Evolutionary conservation across 2,113 vertebrate species (phyloP).

Genomic region (Vidua macroura): DNA sequence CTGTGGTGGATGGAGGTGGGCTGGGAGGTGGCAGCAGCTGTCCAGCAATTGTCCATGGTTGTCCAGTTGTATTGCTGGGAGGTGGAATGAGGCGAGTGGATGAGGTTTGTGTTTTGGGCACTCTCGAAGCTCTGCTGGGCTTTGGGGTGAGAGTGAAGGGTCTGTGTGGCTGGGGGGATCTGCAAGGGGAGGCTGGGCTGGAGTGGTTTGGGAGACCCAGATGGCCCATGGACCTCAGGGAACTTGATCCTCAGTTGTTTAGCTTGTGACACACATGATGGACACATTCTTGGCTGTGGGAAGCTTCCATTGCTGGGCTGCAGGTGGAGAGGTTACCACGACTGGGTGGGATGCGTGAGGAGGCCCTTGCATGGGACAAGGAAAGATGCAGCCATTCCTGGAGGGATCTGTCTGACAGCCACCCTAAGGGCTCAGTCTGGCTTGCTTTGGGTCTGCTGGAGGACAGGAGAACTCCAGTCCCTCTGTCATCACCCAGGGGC

Average conservation of each 20-base stretch:
- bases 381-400: background rate
- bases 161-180: background rate
- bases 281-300: background rate
- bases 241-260: background rate
- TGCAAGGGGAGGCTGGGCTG: background rate
- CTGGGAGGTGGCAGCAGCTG: background rate
- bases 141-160: background rate
- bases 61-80: background rate
- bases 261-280: background rate
- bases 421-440: background rate
- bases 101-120: background rate
- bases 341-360: background rate
- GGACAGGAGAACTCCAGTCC: background rate
- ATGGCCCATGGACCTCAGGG: background rate
- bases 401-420: background rate
- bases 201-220: background rate
- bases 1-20: background rate
- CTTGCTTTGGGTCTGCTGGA: background rate
- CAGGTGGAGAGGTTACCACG: rapidly evolving
- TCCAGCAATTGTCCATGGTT: background rate
- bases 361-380: background rate
- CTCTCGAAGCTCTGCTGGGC: background rate
- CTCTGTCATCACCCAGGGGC: background rate
- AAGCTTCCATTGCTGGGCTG: background rate
- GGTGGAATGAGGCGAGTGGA: background rate